A percentile compares a stretch with the other conserved stretches of the same genome.
phyloP scores from a whole-genome alignment of 2,113 vertebrate species.

The Atrichornis clamosus region DNA sequence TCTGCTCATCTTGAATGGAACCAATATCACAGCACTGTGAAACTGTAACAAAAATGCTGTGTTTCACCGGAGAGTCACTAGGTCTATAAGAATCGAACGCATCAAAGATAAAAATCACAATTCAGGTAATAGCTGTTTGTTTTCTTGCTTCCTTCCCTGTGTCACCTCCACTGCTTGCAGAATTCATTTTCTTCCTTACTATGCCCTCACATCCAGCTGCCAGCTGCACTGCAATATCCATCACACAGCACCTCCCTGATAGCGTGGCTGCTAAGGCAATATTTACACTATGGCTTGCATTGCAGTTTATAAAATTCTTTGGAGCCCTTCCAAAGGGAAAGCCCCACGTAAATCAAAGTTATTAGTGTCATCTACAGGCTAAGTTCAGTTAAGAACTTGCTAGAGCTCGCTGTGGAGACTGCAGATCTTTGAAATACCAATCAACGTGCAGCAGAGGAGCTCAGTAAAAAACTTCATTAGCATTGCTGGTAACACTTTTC shows the following conservation, averaged over 20 bases:
- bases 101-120: background rate
- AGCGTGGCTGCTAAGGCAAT: background rate
- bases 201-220: background rate
- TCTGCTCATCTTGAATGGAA: background rate
- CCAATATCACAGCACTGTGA: background rate
- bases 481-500: background rate
- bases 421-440: background rate
- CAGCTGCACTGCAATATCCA: background rate
- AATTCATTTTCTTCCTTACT: background rate
- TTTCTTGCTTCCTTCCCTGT: background rate
- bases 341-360: background rate
- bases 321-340: constrained; percentile 37
- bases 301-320: background rate
- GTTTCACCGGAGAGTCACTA: background rate
- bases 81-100: background rate
- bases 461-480: constrained; percentile 19
- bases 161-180: fast-evolving
- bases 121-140: background rate
- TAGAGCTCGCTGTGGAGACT: background rate
- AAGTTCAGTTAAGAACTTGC: background rate
- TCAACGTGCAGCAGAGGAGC: background rate
- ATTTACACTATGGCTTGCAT: background rate
- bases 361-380: background rate
- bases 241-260: background rate
- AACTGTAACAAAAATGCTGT: background rate